A percentile compares a stretch with the other conserved stretches of the same genome.
Conservation (phyloP, 1,140 invertebrate species). For the Drosophila obscura region DNA sequence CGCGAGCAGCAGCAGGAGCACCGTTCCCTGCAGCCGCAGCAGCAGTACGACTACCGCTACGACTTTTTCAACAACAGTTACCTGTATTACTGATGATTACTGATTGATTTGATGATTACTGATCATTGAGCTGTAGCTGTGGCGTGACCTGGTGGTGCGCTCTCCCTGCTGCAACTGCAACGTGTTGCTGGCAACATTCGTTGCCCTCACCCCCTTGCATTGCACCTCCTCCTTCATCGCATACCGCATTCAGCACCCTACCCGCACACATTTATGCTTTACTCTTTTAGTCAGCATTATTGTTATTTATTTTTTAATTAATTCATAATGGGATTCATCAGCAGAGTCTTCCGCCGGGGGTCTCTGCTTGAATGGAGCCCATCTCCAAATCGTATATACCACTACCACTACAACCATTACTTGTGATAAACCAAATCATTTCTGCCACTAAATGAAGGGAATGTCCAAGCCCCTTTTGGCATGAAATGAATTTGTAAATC, state of each 20-base stretch:
- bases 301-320: conserved; percentile 77
- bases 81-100: conserved; percentile 58
- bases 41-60: conserved; percentile 59
- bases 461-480: neutral
- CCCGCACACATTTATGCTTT: conserved; percentile 37
- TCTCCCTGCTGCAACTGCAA: conserved; percentile 22
- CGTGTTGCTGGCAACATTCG: conserved; percentile 71
- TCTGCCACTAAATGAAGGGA: conserved; percentile 10
- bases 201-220: conserved; percentile 25
- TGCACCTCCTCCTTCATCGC: conserved; percentile 26
- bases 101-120: too few species aligned
- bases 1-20: conserved; percentile 53
- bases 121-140: too few species aligned
- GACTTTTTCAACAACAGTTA: conserved; percentile 70
- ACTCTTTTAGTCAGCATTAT: conserved; percentile 64
- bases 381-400: neutral
- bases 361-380: too few species aligned
- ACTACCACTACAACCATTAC: conserved; percentile 7
- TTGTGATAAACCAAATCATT: conserved; percentile 55
- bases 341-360: conserved; percentile 8
- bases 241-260: conserved; percentile 6
- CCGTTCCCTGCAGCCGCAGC: conserved; percentile 45
- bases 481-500: conserved; percentile 49
- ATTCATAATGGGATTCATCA: conserved; percentile 17
- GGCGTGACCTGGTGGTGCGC: conserved; percentile 18